A percentile compares a stretch with the other conserved stretches of the same genome.
Conservation (phyloP, 2,113 vertebrate species). For the Atlantisia rogersi region DNA sequence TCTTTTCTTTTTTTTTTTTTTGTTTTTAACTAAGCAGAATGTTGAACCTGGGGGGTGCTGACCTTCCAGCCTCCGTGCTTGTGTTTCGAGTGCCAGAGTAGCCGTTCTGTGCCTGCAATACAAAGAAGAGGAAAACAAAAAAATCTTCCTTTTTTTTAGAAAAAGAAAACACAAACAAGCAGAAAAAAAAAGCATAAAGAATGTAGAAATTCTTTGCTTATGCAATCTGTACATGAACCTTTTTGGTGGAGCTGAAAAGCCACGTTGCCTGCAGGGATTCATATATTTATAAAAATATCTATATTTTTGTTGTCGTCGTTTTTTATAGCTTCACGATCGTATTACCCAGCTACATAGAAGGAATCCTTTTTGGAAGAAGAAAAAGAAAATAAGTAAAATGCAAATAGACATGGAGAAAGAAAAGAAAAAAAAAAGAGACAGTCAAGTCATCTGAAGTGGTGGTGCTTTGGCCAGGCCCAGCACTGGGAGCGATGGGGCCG, state of each 20-base stretch:
- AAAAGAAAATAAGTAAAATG: not conserved
- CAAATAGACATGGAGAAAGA: not conserved
- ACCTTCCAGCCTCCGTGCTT: not conserved
- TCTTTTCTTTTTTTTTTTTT: not conserved
- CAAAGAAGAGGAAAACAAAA: slow-evolving; percentile 40
- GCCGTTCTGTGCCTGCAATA: slow-evolving; percentile 71
- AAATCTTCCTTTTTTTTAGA: not conserved
- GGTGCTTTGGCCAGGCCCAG: not conserved
- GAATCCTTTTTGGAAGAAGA: slow-evolving; percentile 44
- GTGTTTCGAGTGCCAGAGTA: slow-evolving; percentile 36
- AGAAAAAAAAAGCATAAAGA: slow-evolving; percentile 44
- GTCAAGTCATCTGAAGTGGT: not conserved
- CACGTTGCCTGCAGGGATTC: slow-evolving; percentile 71
- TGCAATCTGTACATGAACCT: slow-evolving; percentile 70
- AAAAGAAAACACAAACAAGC: not conserved
- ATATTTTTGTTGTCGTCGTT: slow-evolving; percentile 71
- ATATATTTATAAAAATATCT: slow-evolving; percentile 70
- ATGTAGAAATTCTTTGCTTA: slow-evolving; percentile 71
- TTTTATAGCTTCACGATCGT: slow-evolving; percentile 75
- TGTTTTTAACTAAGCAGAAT: slow-evolving; percentile 43
- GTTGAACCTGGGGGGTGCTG: slow-evolving; percentile 33
- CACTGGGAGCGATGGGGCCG: not conserved
- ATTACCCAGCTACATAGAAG: slow-evolving; percentile 26
- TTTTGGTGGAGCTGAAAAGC: slow-evolving; percentile 70
- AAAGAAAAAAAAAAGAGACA: not conserved